These are phyloP conservation scores for Tursiops truncatus DNA, from an alignment of 2,113 vertebrate species.

Conservation along the genomic window DNA sequence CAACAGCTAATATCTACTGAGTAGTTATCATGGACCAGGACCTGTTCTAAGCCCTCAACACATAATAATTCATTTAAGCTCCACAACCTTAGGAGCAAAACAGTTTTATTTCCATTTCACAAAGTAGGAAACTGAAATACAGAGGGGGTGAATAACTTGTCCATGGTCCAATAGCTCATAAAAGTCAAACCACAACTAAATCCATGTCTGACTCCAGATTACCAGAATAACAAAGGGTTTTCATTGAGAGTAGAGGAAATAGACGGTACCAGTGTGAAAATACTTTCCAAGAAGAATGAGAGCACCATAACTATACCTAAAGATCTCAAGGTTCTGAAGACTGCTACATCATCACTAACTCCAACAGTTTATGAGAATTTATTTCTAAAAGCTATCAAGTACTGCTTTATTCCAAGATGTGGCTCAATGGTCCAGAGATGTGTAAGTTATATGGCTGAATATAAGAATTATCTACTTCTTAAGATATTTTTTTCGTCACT, in stretches of 20 bases:
- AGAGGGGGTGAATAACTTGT: background rate
- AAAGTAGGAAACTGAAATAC: background rate
- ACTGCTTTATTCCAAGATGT: background rate
- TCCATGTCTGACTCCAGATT: background rate
- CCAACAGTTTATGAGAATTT: background rate
- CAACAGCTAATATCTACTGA: background rate
- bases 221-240: background rate
- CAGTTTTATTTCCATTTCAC: background rate
- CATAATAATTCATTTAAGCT: background rate
- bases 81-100: background rate
- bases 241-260: background rate
- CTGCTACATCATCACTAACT: background rate
- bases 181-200: background rate
- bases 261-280: background rate
- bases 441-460: background rate
- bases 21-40: background rate
- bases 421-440: background rate
- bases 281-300: background rate
- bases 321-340: background rate
- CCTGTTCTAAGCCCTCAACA: background rate
- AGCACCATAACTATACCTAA: background rate
- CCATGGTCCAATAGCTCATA: background rate
- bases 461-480: background rate
- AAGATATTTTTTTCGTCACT: background rate
- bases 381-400: background rate